These are phyloP conservation scores for Flexamia atlantica DNA, from an alignment of 2,888 invertebrate genomes.

Conservation along the genomic window DNA sequence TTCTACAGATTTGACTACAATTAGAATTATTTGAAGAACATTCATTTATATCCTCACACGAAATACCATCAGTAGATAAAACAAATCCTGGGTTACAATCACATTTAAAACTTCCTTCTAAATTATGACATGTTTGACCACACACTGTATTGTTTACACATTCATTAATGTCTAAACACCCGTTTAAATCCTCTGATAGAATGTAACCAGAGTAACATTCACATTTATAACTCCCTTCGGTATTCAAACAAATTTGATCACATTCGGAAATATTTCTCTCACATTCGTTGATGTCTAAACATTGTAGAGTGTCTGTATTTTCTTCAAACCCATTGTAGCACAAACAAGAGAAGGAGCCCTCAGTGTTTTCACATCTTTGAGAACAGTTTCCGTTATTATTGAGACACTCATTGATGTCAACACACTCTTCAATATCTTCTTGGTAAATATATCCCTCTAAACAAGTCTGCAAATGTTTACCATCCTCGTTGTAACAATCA, in stretches of 20 bases:
- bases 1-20: slow-evolving; percentile 53
- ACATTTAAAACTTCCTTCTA: slow-evolving; percentile 85
- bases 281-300: slow-evolving; percentile 49
- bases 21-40: slow-evolving; percentile 39
- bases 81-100: slow-evolving; percentile 86
- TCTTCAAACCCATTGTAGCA: slow-evolving; percentile 33
- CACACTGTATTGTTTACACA: slow-evolving; percentile 3
- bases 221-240: slow-evolving; percentile 33
- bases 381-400: slow-evolving; percentile 75
- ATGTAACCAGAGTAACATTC: slow-evolving; percentile 32
- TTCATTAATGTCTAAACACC: slow-evolving; percentile 39
- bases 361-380: slow-evolving; percentile 75
- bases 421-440: background rate
- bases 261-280: background rate
- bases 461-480: background rate
- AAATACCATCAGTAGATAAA: background rate
- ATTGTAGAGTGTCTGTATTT: background rate
- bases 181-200: background rate
- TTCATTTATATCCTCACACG: slow-evolving; percentile 50
- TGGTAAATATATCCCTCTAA: slow-evolving; percentile 3
- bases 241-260: slow-evolving; percentile 41
- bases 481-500: slow-evolving; percentile 48
- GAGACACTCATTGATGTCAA: slow-evolving; percentile 49
- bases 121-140: slow-evolving; percentile 82
- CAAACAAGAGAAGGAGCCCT: slow-evolving; percentile 27